These are phyloP conservation scores for Mellilla xanthometata DNA, from an alignment of 2,888 invertebrate species.

Conservation along the genomic window DNA sequence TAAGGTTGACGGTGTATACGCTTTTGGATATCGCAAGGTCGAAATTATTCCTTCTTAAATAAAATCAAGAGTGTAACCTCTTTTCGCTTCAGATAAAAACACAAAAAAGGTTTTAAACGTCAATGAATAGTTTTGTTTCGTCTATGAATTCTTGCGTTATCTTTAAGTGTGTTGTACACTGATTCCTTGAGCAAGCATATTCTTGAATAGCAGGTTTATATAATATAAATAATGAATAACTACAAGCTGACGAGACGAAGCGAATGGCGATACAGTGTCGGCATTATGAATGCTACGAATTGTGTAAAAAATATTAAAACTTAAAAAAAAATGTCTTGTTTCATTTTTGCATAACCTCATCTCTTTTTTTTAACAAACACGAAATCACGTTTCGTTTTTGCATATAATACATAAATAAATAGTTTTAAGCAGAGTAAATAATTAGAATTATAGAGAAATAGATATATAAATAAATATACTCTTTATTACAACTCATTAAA, in stretches of 20 bases:
- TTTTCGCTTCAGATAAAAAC: too few species aligned
- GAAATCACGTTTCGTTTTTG: too few species aligned
- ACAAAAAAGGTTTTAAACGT: not conserved
- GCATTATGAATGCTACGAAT: conserved; percentile 84
- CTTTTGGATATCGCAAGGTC: too few species aligned
- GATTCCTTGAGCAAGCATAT: conserved; percentile 16
- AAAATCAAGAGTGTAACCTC: too few species aligned
- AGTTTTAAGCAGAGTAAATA: too few species aligned
- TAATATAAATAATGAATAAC: conserved; percentile 39
- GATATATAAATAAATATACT: too few species aligned
- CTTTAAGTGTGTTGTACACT: conserved; percentile 18
- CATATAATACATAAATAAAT: too few species aligned
- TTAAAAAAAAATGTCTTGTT: conserved; percentile 73
- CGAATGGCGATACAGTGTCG: conserved; percentile 66
- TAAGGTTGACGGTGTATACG: conserved; percentile 8
- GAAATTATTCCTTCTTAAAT: too few species aligned
- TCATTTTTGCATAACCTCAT: conserved; percentile 48
- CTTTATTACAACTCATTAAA: too few species aligned
- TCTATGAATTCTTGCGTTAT: not conserved
- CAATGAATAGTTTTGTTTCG: not conserved
- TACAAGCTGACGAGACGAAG: conserved; percentile 60
- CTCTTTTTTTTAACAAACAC: too few species aligned
- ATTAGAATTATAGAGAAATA: too few species aligned
- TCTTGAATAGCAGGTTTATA: conserved; percentile 55
- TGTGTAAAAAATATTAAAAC: conserved; percentile 84